These are phyloP conservation scores for Julus scandinavius DNA, from an alignment of 2,888 invertebrate species.

Conservation along the genomic window DNA sequence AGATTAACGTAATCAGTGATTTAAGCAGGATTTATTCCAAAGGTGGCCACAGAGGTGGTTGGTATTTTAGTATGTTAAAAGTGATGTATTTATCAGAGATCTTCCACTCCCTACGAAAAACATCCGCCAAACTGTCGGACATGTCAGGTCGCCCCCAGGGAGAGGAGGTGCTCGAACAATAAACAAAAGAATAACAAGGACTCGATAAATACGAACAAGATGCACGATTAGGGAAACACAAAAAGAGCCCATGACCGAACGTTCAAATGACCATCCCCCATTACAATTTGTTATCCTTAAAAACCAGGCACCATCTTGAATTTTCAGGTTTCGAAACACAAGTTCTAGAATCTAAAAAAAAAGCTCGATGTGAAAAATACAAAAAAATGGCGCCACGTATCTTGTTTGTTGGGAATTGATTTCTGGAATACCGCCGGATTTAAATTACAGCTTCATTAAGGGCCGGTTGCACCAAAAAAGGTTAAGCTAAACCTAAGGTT, in stretches of 20 bases:
- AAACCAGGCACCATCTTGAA: too few relatives aligned
- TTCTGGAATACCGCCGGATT: neutral
- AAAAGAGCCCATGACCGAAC: neutral
- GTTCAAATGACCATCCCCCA: neutral
- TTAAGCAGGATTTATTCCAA: neutral
- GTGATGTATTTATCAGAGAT: neutral
- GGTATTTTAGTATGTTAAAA: neutral
- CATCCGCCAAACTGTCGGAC: neutral
- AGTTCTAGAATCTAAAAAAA: too few relatives aligned
- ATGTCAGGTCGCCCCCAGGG: neutral
- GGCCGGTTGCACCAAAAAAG: too few relatives aligned
- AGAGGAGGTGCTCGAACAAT: constrained; percentile 17
- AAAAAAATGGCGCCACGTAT: neutral
- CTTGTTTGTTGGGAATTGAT: neutral
- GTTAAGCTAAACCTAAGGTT: too few relatives aligned
- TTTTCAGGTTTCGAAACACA: too few relatives aligned
- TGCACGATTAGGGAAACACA: neutral
- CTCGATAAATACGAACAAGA: constrained; percentile 17
- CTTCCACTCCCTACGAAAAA: neutral
- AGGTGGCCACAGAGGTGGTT: neutral
- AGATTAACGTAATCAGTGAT: neutral
- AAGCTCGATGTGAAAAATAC: too few relatives aligned
- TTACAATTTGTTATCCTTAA: too few relatives aligned
- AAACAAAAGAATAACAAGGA: constrained; percentile 24
- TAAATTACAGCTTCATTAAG: neutral